These are phyloP conservation scores for Dicentrarchus labrax DNA, from an alignment of 2,113 vertebrate species.

Conservation along the genomic window DNA sequence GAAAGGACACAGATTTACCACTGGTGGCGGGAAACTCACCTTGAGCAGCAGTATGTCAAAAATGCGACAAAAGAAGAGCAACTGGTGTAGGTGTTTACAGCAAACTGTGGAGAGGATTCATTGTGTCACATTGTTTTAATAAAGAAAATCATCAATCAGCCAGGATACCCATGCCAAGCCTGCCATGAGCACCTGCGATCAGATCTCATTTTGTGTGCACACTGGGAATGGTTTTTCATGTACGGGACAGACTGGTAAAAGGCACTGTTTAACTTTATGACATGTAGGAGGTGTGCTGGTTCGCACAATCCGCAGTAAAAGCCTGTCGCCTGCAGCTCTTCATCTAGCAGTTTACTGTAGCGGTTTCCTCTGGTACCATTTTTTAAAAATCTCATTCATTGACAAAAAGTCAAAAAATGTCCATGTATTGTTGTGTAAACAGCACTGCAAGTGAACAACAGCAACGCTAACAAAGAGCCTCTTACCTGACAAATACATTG, in stretches of 20 bases:
- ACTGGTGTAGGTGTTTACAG: neutral
- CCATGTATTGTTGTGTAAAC: neutral
- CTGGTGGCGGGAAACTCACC: neutral
- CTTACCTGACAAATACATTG: neutral
- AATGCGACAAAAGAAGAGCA: neutral
- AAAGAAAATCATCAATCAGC: neutral
- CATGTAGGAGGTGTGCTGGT: neutral
- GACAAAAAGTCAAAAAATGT: neutral
- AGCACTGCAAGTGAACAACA: neutral
- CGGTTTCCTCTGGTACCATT: neutral
- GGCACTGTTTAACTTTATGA: neutral
- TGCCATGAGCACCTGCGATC: neutral
- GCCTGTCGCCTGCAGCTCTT: neutral
- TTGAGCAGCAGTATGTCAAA: neutral
- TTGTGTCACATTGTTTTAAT: neutral
- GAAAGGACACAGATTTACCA: neutral
- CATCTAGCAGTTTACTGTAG: neutral
- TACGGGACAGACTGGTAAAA: neutral
- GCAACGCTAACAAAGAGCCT: neutral
- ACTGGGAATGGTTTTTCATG: neutral
- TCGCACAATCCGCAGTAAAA: neutral
- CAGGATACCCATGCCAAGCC: neutral
- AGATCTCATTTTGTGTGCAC: neutral
- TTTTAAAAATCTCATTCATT: neutral
- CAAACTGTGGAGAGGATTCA: neutral